Evolutionary conservation across 2,797 vertebrate species (phyloP).

Genomic region (Paratrypauchen microcephalus): DNA sequence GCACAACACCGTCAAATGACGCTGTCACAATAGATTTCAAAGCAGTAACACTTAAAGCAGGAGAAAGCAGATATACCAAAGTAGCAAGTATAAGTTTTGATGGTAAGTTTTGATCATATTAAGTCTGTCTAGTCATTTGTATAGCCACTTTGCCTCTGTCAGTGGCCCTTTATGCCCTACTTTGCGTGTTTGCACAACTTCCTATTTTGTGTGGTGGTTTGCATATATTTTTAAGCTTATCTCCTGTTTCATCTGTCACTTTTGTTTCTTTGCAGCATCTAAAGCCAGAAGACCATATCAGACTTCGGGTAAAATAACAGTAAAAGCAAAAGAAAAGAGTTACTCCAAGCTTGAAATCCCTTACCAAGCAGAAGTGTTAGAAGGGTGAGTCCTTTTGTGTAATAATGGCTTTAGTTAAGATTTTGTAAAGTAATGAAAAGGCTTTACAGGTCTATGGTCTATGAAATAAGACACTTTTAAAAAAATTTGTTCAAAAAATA

Average conservation of each 20-base stretch:
- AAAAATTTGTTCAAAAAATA: too few relatives aligned
- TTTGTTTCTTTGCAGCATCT: conserved; percentile 81
- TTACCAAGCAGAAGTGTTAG: conserved; percentile 96
- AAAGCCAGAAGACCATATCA: conserved; percentile 92
- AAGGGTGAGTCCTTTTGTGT: conserved; percentile 83
- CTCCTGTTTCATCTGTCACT: neutral
- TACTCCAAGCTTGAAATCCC: conserved; percentile 99
- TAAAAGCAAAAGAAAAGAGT: conserved; percentile 97
- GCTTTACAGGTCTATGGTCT: neutral
- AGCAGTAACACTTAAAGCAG: conserved; percentile 93
- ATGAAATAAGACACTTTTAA: neutral
- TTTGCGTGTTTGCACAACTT: conserved; percentile 21
- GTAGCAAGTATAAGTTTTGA: conserved; percentile 98
- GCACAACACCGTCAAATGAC: conserved; percentile 93
- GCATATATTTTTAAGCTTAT: conserved; percentile 22
- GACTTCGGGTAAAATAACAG: conserved; percentile 96
- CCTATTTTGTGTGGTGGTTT: conserved; percentile 21
- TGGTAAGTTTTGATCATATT: conserved; percentile 78
- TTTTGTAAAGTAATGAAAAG: too few relatives aligned
- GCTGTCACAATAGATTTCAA: conserved; percentile 93
- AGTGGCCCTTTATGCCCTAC: conserved; percentile 2
- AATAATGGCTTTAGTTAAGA: too few relatives aligned
- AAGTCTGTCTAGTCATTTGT: neutral
- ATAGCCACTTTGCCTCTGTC: neutral
- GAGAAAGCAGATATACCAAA: conserved; percentile 97